Conservation (phyloP, 2,797 vertebrate genomes). For the Gallinago solitaria region DNA sequence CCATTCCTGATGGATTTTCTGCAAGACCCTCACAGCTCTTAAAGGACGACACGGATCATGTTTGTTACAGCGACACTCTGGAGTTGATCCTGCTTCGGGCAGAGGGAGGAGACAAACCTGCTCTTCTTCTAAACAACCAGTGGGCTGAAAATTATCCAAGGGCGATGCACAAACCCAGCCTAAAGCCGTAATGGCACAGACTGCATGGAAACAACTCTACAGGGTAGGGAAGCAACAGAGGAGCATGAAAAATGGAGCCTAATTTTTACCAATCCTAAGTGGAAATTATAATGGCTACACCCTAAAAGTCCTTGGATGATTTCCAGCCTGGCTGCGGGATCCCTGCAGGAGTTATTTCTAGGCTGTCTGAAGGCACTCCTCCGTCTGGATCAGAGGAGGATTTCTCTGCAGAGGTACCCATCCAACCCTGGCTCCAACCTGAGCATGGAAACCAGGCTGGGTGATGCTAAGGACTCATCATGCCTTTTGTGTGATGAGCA, state of each 20-base stretch:
- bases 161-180: not conserved
- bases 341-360: not conserved
- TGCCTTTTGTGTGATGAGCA: not conserved
- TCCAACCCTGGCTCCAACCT: not conserved
- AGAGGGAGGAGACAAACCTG: not conserved
- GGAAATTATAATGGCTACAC: not conserved
- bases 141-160: not conserved
- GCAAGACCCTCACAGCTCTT: not conserved
- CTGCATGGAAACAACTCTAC: not conserved
- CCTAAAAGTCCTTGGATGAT: not conserved
- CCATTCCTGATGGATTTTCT: not conserved
- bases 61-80: fast-evolving
- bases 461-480: not conserved
- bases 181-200: not conserved
- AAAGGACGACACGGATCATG: fast-evolving
- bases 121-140: not conserved
- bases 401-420: not conserved
- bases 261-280: not conserved
- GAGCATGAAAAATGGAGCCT: not conserved
- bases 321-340: not conserved
- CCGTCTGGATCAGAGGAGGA: not conserved
- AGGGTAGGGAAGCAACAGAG: not conserved
- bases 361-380: not conserved
- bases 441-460: not conserved
- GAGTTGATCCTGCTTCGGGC: not conserved